Conservation (phyloP, 2,888 invertebrate species). For the Dicyrtomina minuta region DNA sequence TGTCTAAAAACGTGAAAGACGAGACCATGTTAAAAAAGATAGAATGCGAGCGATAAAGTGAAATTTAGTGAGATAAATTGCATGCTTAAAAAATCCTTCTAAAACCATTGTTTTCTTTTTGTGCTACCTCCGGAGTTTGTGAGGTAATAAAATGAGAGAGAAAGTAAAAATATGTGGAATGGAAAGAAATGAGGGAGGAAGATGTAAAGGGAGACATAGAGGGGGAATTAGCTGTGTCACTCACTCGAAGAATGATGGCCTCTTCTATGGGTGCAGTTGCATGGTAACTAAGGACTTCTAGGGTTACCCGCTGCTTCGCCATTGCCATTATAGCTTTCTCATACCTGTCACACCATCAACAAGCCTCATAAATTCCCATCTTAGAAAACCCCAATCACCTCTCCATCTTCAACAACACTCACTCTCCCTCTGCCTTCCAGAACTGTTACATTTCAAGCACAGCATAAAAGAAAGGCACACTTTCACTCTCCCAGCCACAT, state of each 20-base stretch:
- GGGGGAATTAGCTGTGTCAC: constrained; percentile 52
- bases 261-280: constrained; percentile 89
- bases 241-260: constrained; percentile 79
- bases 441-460: too few species aligned
- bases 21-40: too few species aligned
- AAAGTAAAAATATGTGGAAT: not conserved
- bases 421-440: not conserved
- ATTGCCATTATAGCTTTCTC: constrained; percentile 93
- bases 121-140: not conserved
- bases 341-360: constrained; percentile 63
- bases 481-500: too few species aligned
- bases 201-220: constrained; percentile 11
- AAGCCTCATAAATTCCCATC: constrained; percentile 19
- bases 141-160: constrained; percentile 1
- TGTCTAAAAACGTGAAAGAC: too few species aligned
- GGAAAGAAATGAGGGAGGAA: constrained; percentile 22
- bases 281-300: constrained; percentile 93
- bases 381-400: not conserved
- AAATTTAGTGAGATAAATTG: too few species aligned
- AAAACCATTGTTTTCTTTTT: too few species aligned
- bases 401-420: not conserved
- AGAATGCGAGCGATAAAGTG: too few species aligned
- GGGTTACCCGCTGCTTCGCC: constrained; percentile 93
- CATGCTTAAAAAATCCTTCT: too few species aligned
- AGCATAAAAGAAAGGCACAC: too few species aligned